Evolutionary conservation across 2,888 invertebrate species (phyloP), one percentile per base, ranked within the genome.

Genomic region (Chalcis sispes): DNA sequence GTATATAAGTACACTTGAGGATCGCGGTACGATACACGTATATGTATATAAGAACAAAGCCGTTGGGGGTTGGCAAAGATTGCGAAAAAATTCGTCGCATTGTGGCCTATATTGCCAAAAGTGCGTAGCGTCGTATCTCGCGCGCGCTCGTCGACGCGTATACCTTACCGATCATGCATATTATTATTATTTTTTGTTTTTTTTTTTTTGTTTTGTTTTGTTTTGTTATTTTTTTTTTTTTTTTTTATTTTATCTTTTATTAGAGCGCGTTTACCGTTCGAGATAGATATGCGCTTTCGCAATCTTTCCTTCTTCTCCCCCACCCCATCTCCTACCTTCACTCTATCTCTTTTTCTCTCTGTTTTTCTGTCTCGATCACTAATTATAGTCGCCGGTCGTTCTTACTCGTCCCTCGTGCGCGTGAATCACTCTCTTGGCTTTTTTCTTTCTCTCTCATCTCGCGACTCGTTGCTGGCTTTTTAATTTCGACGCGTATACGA

Each of bases 141-240:
- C n/a, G n/a, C n/a, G n/a, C n/a, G n/a, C n/a, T n/a, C n/a, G n/a
- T n/a, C n/a, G n/a, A n/a, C n/a, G n/a, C n/a, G n/a, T n/a, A n/a
- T n/a, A n/a, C n/a, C n/a, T n/a, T n/a, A n/a, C n/a, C n/a, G n/a
- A n/a, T n/a, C n/a, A n/a, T n/a, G n/a, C n/a, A n/a, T n/a, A n/a
- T 59, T 46, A n/a, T 32, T 64, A 18, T 69, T 69, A 40, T 56
- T 77, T 71, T 50, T 50, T 50, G 29, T 18, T 20, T 20, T 20
- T 18, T 20, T 48, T 20, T 20, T 8, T 48, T 20, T 48, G 2
- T 48, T 20, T 20, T 20, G 32, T 32, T 32, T 32, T 32, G 15
- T 2, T 77, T 74, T 75, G 48, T 46, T 23, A 29, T 64, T 25
- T 69, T 69, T 40, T 56, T 77, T 71, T 50, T 50, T 50, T 50